Evolutionary conservation across 2,888 invertebrate species (phyloP), one percentile per base, ranked within the genome.

Genomic region (Troides helena): DNA sequence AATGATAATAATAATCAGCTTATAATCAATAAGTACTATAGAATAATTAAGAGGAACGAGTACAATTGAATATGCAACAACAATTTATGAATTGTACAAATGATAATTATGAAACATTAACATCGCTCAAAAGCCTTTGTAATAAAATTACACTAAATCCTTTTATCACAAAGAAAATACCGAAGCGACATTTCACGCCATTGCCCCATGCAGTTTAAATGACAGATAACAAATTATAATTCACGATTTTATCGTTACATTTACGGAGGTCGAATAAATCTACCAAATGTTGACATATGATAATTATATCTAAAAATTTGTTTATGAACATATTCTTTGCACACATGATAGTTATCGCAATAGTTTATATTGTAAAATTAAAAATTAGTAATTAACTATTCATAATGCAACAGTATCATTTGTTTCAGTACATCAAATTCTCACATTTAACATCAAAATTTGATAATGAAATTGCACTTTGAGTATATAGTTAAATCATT

Each of bases 151-250:
- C 36, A 56, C n/a, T 68, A 71, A 71, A 30, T 65, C 62, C 65
- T 10, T 14, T 71, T 71, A 71, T 71, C 71, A 25, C 50, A 59
- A 65, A 36, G 50, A 62, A 67, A 53, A 59, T 59, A 71, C 39
- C 23, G 23, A 58, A 25, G 39, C 23, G 68, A 65, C 62, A 65
- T 23, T 70, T 68, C 71, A 68, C 71, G 71, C 62, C n/a, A 8
- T 43, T 58, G 65, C 65, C 71, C 65, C 71, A 65, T 71, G 68
- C 65, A 64, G 50, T 62, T 57, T 23, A 62, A 36, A 23, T 39
- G 12, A 30, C 17, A 67, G 67, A 70, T 63, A 63, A n/a, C 50
- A 67, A 62, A 46, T 23, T 46, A 39, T 25, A 61, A 18, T 25
- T 65, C 57, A 58, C 43, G 23, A 21, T 66, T 66, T 56, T 56